Evolutionary conservation across 2,797 vertebrate species (phyloP), one percentile per base, ranked within the genome.

Genomic region (Cirrhinus molitorella): DNA sequence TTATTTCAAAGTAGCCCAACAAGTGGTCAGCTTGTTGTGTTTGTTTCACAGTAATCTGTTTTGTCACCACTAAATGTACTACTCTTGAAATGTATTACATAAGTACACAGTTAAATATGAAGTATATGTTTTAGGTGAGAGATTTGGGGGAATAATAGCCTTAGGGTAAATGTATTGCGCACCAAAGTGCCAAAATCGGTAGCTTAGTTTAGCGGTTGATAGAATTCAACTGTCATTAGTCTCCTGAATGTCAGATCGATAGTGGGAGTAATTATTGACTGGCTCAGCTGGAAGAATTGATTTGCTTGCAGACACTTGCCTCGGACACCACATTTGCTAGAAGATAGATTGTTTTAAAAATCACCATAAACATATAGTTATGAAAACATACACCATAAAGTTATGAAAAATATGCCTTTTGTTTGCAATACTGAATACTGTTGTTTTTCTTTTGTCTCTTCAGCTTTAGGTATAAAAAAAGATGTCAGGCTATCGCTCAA

Each of bases 221-320:
- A 51, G 66, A 51, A n/a, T 7, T 13, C 17, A 11, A 31, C 40
- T 77, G 59, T 19, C 23, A 45, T 65, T 7, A 59, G 10, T 66
- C 76, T 51, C 25, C 40, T 66, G 21, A 66, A 23, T 68, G 66
- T 28, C 34, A 80, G 51, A 55, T 80, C n/a, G 10, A 28, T 70
- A 25, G 16, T 63, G 37, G 10, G 19, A 79, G 45, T 40, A 51
- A n/a, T 79, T 53, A 66, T 53, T 23, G 47, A 23, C 63, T 23
- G 34, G 23, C 23, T 57, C n/a, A 13, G 6, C 25, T 78, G 10
- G 13, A 57, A 80, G 11, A 55, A 71, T 45, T 45, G 66, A 59
- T 70, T 28, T 80, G 10, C n/a, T 51, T 43, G 16, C 19, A 68
- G 21, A 53, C 65, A 53, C 47, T 65, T 4, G 11, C 59, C 10